These are phyloP conservation scores for Spinus pinus DNA, from an alignment of 2,797 vertebrate species.

Conservation along the genomic window DNA sequence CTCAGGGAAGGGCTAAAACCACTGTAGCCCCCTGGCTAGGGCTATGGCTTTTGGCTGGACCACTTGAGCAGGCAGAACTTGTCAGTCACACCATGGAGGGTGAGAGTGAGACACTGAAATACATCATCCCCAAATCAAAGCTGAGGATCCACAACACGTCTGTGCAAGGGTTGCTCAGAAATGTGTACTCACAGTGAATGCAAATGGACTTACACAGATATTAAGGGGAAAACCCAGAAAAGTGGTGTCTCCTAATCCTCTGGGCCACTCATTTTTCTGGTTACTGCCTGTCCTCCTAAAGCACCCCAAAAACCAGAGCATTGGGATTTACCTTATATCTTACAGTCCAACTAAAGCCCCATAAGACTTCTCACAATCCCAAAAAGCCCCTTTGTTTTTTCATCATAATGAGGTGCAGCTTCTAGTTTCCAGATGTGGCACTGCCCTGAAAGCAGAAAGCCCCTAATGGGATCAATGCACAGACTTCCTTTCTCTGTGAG, in stretches of 20 bases:
- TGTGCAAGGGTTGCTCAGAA: fast-evolving
- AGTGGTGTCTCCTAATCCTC: background rate
- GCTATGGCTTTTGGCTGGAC: background rate
- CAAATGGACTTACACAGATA: background rate
- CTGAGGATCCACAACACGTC: background rate
- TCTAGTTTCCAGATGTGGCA: background rate
- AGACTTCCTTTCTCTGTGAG: background rate
- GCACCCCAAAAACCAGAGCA: background rate
- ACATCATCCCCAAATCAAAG: background rate
- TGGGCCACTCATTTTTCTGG: background rate
- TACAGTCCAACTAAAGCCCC: background rate
- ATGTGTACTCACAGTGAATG: background rate
- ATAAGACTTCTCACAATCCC: background rate
- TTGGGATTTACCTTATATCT: background rate
- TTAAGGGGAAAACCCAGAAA: background rate
- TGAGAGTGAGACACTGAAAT: background rate
- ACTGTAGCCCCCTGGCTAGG: background rate
- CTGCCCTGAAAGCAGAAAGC: background rate
- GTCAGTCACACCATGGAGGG: fast-evolving
- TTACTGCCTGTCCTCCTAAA: background rate
- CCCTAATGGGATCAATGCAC: background rate
- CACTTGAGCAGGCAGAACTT: background rate
- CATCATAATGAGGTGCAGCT: background rate
- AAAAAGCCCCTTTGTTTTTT: background rate
- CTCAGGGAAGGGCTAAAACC: background rate